A percentile compares a stretch with the other conserved stretches of the same genome.
Conservation (phyloP, 2,797 vertebrate genomes). For the Myotis myotis region DNA sequence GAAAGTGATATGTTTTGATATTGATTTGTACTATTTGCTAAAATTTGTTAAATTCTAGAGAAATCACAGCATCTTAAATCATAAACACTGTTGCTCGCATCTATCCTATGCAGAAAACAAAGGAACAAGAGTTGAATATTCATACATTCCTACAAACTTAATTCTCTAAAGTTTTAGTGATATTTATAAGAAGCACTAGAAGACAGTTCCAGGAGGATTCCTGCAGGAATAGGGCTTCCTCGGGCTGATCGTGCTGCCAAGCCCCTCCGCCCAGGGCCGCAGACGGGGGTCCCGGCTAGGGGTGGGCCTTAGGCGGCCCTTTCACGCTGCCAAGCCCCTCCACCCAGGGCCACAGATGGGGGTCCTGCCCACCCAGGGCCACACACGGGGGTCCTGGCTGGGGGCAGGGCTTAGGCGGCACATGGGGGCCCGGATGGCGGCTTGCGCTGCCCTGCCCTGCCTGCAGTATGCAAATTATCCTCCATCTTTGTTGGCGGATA, state of each 20-base stretch:
- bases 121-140: background rate
- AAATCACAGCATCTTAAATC: background rate
- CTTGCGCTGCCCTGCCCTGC: no score
- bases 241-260: rapidly evolving
- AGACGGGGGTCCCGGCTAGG: rapidly evolving
- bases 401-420: no score
- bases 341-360: no score
- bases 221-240: no score
- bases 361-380: no score
- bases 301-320: rapidly evolving
- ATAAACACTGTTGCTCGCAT: background rate
- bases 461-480: no score
- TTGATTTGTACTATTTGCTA: background rate
- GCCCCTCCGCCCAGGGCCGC: no score
- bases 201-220: no score
- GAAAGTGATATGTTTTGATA: background rate
- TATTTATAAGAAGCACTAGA: background rate
- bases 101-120: background rate
- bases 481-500: no score
- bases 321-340: no score
- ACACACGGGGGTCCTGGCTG: rapidly evolving
- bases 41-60: background rate
- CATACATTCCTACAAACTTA: background rate
- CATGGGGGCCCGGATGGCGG: no score
- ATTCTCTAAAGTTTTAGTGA: background rate